Percentiles rank a stretch among this genome's conserved stretches.
Evolutionary conservation across 2,888 invertebrate genomes (phyloP).

Genomic region (Chorisops tibialis): DNA sequence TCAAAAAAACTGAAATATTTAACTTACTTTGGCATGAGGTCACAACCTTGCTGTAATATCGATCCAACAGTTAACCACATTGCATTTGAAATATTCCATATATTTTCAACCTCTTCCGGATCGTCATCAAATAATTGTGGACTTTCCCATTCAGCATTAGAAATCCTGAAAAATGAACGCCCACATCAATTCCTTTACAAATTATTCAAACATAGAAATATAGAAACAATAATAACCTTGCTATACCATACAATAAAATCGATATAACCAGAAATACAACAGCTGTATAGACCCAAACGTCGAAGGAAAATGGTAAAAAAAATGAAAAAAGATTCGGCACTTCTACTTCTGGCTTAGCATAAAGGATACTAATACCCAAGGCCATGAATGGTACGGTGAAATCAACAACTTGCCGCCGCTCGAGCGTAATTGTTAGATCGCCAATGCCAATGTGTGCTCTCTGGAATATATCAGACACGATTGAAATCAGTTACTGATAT

Average conservation of each 20-base stretch:
- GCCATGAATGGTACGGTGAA: conserved; percentile 95
- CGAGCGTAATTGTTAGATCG: conserved; percentile 87
- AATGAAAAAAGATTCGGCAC: conserved; percentile 83
- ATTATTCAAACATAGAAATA: too few relatives aligned
- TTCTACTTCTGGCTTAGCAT: conserved; percentile 69
- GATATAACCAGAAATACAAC: conserved; percentile 76
- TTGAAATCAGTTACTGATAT: conserved; percentile 39
- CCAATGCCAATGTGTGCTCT: conserved; percentile 88
- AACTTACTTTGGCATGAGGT: conserved; percentile 80
- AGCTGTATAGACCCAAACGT: conserved; percentile 83
- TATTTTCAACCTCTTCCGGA: conserved; percentile 82
- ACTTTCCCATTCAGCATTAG: conserved; percentile 91
- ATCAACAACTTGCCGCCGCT: conserved; percentile 76
- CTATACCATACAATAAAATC: conserved; percentile 70
- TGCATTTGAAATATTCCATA: conserved; percentile 80
- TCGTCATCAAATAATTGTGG: conserved; percentile 87
- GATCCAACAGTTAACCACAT: conserved; percentile 91
- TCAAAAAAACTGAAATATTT: too few relatives aligned
- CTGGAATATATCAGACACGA: conserved; percentile 51
- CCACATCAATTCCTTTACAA: neutral
- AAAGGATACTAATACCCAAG: conserved; percentile 81
- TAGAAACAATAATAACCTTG: too few relatives aligned
- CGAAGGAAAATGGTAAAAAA: conserved; percentile 74
- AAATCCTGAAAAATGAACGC: conserved; percentile 61
- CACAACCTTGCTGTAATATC: conserved; percentile 90